These are phyloP conservation scores for Drepanosiphum platanoidis DNA, from an alignment of 2,888 invertebrate genomes.

Conservation along the genomic window DNA sequence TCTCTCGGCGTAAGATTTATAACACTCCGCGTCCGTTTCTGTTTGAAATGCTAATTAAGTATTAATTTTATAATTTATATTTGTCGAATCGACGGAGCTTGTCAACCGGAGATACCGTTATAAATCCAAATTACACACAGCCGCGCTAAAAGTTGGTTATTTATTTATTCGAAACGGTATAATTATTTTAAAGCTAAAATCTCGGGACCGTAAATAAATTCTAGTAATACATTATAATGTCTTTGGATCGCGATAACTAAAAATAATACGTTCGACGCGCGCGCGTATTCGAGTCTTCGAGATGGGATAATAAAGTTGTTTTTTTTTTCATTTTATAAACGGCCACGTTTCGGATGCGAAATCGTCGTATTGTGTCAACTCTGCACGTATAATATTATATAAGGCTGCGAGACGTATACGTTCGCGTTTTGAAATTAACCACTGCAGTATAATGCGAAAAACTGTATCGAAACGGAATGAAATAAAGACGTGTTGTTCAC, in stretches of 20 bases:
- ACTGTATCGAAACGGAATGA: too few relatives aligned
- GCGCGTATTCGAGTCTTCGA: background rate
- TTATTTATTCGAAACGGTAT: slow-evolving; percentile 30
- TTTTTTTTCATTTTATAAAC: background rate
- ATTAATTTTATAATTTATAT: slow-evolving; percentile 58
- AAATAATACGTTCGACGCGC: background rate
- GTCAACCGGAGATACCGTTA: slow-evolving; percentile 27
- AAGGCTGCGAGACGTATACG: too few relatives aligned
- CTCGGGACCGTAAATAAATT: background rate
- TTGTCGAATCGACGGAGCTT: slow-evolving; percentile 24
- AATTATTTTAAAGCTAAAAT: slow-evolving; percentile 29
- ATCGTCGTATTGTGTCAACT: background rate
- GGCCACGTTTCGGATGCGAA: background rate
- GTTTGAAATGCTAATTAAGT: slow-evolving; percentile 34
- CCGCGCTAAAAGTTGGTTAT: background rate
- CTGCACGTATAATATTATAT: too few relatives aligned
- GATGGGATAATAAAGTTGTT: too few relatives aligned
- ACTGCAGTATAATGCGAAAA: too few relatives aligned
- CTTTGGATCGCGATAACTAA: background rate
- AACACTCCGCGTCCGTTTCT: background rate
- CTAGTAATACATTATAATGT: background rate
- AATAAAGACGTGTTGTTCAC: too few relatives aligned
- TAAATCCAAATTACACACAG: slow-evolving; percentile 33
- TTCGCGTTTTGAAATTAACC: too few relatives aligned
- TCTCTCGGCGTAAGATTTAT: slow-evolving; percentile 25